Evolutionary conservation across 2,113 vertebrate species (phyloP), one percentile per base, ranked within the genome.

Genomic region (Heliornis fulica): DNA sequence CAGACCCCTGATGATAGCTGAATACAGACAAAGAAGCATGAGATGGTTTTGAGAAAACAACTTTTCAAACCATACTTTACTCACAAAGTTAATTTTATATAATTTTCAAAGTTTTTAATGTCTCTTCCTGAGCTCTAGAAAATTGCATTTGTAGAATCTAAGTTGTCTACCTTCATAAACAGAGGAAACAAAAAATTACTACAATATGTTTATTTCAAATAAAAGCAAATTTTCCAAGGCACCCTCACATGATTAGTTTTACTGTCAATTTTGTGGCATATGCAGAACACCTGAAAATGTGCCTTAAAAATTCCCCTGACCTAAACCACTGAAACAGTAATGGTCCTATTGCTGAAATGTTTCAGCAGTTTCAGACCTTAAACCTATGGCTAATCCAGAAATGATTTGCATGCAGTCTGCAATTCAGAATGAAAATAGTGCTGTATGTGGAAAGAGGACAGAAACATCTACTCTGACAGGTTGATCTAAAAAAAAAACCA

Each of bases 401-500:
- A 70, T 60, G 0, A 83, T 74, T 83, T 90, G 63, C 36, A 54
- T 29, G 16, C 15, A 11, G 74, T 7, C n/a, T 59, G 40, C 59
- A 78, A 34, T n/a, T 86, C 76, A 54, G 60, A 80, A 83, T 60
- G 18, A 65, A 68, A 65, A 95, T n/a, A 54, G 13, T 77, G 25
- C 20, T 85, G 4, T 40, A 60, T 1, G 2, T 64, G 36, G 64
- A 66, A 88, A 90, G 63, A 66, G 43, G 34, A 76, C 45, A 66
- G 40, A 92, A 60, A 15, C 13, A 66, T 31, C 34, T 70, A 59
- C 54, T 71, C 31, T 75, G 71, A 83, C 36, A 83, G 40, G 51
- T 41, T 89, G 76, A 78, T 83, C 81, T 88, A 88, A 77, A 96
- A 89, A 45, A 40, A 45, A 54, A 90, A 77, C 95, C 87, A 45